These are phyloP conservation scores for Drosophila nebulosa DNA, from an alignment of 1,140 invertebrate genomes.

Conservation along the genomic window DNA sequence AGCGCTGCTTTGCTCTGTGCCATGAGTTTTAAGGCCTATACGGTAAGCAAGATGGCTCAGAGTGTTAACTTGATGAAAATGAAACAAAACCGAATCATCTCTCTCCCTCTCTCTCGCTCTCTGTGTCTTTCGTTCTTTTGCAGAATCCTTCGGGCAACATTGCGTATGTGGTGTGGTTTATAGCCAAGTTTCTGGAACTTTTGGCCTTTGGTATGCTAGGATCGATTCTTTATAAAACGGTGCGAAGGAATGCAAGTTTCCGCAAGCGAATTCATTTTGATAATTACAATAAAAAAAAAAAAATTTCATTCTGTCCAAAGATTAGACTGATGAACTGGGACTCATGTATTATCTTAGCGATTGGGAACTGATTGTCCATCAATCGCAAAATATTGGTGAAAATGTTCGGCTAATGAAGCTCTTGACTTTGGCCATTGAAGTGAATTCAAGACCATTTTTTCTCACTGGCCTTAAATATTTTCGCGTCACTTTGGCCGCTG, in stretches of 20 bases:
- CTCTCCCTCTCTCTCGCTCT: too few species aligned
- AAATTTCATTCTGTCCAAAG: not conserved
- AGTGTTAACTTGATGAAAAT: not conserved
- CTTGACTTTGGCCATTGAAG: conserved; percentile 50
- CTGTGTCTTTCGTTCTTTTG: too few species aligned
- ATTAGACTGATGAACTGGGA: conserved; percentile 59
- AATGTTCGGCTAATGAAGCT: conserved; percentile 63
- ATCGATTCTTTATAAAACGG: conserved; percentile 51
- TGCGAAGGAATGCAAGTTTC: too few species aligned
- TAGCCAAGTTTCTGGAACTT: conserved; percentile 53
- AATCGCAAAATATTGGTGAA: conserved; percentile 37
- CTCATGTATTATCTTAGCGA: conserved; percentile 50
- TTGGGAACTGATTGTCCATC: conserved; percentile 60
- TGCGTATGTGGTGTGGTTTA: conserved; percentile 56
- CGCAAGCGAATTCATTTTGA: too few species aligned
- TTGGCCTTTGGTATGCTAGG: conserved; percentile 56
- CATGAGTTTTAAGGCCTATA: conserved; percentile 64
- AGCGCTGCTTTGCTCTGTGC: conserved; percentile 59
- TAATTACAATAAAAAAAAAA: not conserved
- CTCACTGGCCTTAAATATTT: conserved; percentile 65
- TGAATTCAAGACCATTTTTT: conserved; percentile 58
- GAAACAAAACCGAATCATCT: not conserved
- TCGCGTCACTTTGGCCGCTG: conserved; percentile 47
- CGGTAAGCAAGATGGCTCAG: conserved; percentile 28
- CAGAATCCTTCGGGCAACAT: conserved; percentile 50